Base-by-base conservation (phyloP, 2,113 vertebrate genomes). In the Picathartes gymnocephalus region DNA sequence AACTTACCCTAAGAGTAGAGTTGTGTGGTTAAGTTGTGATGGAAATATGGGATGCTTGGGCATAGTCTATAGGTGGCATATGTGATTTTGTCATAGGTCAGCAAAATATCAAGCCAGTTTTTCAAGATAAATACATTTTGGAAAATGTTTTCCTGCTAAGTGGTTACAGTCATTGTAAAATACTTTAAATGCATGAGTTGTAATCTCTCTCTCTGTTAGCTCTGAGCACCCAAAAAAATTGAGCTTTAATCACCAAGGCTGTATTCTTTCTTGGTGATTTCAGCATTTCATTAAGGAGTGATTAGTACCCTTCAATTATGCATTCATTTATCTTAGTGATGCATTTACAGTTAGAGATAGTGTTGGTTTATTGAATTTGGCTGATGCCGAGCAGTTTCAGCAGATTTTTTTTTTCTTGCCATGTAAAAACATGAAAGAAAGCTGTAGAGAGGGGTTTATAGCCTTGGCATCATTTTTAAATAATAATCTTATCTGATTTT, bases 241-340 rank as follows among this genome's bases (percentile, higher is more conserved):
- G 61, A 65, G 44, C 61, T 83, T 85, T 89, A 92, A 88, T 91
- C 44, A 76, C 47, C 24, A 30, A 20, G 47, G 37, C 44, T 73
- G 31, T 93, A 17, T 84, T 92, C 57, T 71, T 79, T 64, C 58
- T 57, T 76, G 68, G 72, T 84, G 74, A 88, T 71, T 95, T 97
- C 95, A 96, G 96, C 94, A 91, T 97, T 96, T 97, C 90, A 78
- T 97, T 97, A 95, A 89, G 91, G 86, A 95, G 76, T 94, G 83
- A 96, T 98, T 96, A 61, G 96, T 97, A 70, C 83, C 97, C 84
- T 95, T 96, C 93, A 97, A 90, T 97, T 98, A 98, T 86, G 90
- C 91, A 74, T 97, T 95, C 65, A 64, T 96, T 97, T 97, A 97
- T 98, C 96, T 97, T 96, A 60, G 80, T 94, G 97, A 97, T 92